Base-by-base conservation (phyloP, 2,888 invertebrate species). In the Caenorhabditis sp. region DNA sequence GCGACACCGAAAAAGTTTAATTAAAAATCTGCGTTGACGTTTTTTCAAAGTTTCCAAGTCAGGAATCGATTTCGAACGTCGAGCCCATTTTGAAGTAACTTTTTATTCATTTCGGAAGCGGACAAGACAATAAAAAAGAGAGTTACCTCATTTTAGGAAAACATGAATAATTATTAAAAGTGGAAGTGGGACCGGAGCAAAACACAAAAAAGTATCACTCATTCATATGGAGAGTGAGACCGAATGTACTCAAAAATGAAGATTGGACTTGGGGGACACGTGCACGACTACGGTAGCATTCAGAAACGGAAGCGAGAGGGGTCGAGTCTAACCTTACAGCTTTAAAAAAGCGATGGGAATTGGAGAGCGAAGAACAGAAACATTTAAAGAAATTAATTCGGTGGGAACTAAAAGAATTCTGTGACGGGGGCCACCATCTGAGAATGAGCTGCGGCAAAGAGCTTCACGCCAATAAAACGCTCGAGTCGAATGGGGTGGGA, bases 381-480 rank as follows among this genome's bases (percentile, higher is more conserved):
- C 32, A 35, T 52, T 32, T 37, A n/a, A n/a, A 35, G 13, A 22
- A 50, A 5, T n/a, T n/a, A 50, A 50, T 15, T 26, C 17, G 46
- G 46, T 46, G 11, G 26, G 24, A 17, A 17, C 20, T 15, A n/a
- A 15, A 56, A 50, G 46, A 48, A 66, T 30, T 5, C 9, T 5
- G 6, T 30, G 39, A 39, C 9, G 15, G 35, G 53, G 43, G 39
- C 41, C 45, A 59, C 61, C 59, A 74, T 66, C 59, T 55, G 66
- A 58, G 61, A 59, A 66, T 50, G 65, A 59, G 59, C 66, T 45
- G 48, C 53, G 66, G 74, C 59, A 68, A 68, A 68, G 59, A 50
- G 59, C 48, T 74, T 46, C 27, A 32, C 58, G 52, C n/a, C 56
- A 59, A 65, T 68, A 56, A 68, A 75, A 53, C 53, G 32, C 17